These are phyloP conservation scores for Labeo rohita DNA, from an alignment of 2,113 vertebrate genomes.

Conservation along the genomic window DNA sequence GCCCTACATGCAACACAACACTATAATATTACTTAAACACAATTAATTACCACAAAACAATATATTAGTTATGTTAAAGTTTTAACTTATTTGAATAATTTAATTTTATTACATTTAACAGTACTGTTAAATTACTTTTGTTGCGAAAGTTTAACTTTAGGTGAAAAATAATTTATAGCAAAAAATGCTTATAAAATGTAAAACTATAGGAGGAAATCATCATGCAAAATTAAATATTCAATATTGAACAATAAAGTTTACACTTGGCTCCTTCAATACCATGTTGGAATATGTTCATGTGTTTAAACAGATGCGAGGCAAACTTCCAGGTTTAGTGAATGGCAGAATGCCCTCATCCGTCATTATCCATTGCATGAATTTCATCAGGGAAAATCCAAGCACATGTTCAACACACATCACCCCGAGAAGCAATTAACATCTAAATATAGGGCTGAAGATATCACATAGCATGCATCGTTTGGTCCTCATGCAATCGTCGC, in stretches of 20 bases:
- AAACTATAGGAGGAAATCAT: neutral
- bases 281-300: neutral
- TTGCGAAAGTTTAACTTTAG: neutral
- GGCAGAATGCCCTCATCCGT: constrained; percentile 1
- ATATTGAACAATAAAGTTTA: neutral
- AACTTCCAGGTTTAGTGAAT: neutral
- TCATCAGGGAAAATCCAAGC: constrained; percentile 4
- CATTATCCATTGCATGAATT: neutral
- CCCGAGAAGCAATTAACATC: neutral
- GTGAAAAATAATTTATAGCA: neutral
- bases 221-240: neutral
- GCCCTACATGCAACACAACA: too few relatives aligned
- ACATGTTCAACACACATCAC: neutral
- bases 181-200: neutral
- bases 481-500: neutral
- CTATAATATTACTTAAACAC: too few relatives aligned
- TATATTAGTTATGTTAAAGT: too few relatives aligned
- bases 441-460: neutral
- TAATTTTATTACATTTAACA: neutral
- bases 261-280: neutral
- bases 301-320: neutral
- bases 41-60: too few relatives aligned
- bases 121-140: neutral
- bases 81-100: too few relatives aligned
- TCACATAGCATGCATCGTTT: neutral